Conservation (phyloP, 2,888 invertebrate species). For the Morpho deidamia region DNA sequence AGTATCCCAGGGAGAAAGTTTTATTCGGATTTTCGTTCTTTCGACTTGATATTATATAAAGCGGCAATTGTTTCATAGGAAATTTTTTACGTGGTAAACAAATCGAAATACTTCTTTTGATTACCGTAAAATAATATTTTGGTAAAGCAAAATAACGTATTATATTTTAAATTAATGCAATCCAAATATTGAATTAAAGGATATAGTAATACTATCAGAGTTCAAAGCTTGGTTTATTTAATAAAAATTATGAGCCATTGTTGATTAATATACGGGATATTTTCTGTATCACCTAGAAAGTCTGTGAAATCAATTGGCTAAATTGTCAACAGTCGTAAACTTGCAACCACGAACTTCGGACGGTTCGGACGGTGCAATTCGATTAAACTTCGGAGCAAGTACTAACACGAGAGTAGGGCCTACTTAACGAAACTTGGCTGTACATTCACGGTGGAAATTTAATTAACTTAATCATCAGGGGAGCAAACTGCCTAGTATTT, state of each 20-base stretch:
- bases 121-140: too few relatives aligned
- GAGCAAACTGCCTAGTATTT: conserved; percentile 24
- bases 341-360: conserved; percentile 46
- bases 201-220: too few relatives aligned
- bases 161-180: too few relatives aligned
- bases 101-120: too few relatives aligned
- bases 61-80: too few relatives aligned
- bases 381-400: conserved; percentile 70
- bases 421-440: conserved; percentile 58
- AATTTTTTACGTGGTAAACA: too few relatives aligned
- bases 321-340: conserved; percentile 68
- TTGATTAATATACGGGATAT: too few relatives aligned
- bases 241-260: too few relatives aligned
- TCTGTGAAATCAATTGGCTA: conserved; percentile 51
- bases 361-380: conserved; percentile 66
- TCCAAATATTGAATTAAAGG: too few relatives aligned
- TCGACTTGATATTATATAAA: too few relatives aligned
- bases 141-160: too few relatives aligned
- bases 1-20: conserved; percentile 59
- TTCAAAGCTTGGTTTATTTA: too few relatives aligned
- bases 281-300: not conserved
- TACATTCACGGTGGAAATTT: conserved; percentile 64
- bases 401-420: conserved; percentile 54
- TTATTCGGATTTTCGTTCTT: conserved; percentile 38
- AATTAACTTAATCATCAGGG: conserved; percentile 61